phyloP scores from a whole-genome alignment of 2,113 vertebrate genomes.

The Osmerus eperlanus region DNA sequence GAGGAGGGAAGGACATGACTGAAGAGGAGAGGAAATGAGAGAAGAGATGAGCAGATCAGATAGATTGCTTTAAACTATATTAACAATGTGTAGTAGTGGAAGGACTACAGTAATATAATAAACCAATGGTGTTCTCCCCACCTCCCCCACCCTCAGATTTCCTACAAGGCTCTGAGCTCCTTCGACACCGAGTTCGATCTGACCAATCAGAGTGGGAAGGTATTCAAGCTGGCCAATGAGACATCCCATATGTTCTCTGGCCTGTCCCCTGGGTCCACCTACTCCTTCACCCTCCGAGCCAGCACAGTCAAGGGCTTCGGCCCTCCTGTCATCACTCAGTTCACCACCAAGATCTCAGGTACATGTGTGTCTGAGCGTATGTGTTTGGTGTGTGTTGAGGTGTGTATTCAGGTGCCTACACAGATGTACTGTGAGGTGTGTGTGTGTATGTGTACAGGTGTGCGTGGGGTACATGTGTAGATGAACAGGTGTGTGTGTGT shows the following conservation, averaged over 20 bases:
- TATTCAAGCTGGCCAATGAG: slow-evolving; percentile 92
- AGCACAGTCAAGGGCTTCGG: slow-evolving; percentile 95
- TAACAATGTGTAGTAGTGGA: no score
- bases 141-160: slow-evolving; percentile 75
- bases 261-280: slow-evolving; percentile 92
- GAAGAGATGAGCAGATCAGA: not conserved
- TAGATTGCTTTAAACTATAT: not conserved
- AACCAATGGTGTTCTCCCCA: not conserved
- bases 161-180: slow-evolving; percentile 95
- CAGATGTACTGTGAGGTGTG: not conserved
- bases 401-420: not conserved
- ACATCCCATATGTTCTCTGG: slow-evolving; percentile 87
- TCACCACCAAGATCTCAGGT: slow-evolving; percentile 98
- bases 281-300: slow-evolving; percentile 93
- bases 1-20: slow-evolving; percentile 5
- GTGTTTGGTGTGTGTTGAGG: not conserved
- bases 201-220: slow-evolving; percentile 93
- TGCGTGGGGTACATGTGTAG: no score
- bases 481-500: not conserved
- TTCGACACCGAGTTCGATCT: slow-evolving; percentile 96
- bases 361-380: not conserved
- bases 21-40: not conserved
- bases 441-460: not conserved
- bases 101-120: not conserved
- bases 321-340: slow-evolving; percentile 85